Conservation (phyloP, 2,113 vertebrate genomes). For the Elephantulus edwardii region DNA sequence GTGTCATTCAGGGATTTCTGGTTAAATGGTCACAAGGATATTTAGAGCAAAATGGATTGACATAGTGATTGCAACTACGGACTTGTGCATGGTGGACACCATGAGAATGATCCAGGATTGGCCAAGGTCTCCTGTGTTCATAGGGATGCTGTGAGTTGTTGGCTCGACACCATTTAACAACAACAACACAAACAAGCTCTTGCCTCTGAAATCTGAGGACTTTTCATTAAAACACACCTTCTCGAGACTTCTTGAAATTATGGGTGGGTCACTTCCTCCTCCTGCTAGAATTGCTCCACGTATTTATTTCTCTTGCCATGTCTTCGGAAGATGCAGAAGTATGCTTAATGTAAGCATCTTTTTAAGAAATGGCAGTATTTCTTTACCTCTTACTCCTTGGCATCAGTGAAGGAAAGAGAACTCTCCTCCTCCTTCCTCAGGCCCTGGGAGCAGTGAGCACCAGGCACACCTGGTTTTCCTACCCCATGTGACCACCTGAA, state of each 20-base stretch:
- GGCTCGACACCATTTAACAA: no score
- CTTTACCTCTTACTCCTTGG: background rate
- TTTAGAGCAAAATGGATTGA: background rate
- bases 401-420: background rate
- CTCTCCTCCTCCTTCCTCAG: accelerated
- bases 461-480: background rate
- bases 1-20: background rate
- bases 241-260: background rate
- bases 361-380: background rate
- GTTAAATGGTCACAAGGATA: background rate
- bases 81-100: no score
- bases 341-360: accelerated
- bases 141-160: no score
- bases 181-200: no score
- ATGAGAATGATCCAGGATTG: no score
- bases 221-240: accelerated
- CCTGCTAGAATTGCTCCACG: background rate
- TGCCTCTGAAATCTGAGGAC: background rate
- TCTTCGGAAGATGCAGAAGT: background rate
- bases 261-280: background rate
- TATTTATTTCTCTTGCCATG: background rate
- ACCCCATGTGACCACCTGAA: accelerated
- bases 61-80: no score
- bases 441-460: background rate
- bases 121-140: no score